These are phyloP conservation scores for Loxodonta africana DNA, from an alignment of 2,113 vertebrate species.

Conservation along the genomic window DNA sequence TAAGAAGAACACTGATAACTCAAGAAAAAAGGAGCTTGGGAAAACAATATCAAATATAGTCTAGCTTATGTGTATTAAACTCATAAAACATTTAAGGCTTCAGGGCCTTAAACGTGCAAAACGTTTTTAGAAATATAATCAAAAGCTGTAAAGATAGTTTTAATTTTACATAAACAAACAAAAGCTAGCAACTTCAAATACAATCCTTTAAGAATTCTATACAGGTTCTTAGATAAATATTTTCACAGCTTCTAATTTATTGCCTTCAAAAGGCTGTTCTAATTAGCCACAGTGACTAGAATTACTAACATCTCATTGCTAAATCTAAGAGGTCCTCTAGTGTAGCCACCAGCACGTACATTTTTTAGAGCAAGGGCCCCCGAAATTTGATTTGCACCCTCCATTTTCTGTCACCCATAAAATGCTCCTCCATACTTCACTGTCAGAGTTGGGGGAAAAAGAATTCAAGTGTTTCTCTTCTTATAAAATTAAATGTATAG, in stretches of 20 bases:
- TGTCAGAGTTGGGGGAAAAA: constrained; percentile 21
- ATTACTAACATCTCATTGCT: not conserved
- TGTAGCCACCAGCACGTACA: not conserved
- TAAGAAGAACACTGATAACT: constrained; percentile 64
- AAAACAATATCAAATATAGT: not conserved
- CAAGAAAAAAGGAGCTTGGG: constrained; percentile 15
- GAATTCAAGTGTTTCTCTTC: not conserved
- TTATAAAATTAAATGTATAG: not conserved
- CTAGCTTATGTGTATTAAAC: not conserved
- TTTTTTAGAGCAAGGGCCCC: not conserved
- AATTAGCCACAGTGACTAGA: constrained; percentile 17
- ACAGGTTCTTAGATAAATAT: constrained; percentile 36
- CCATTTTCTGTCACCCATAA: constrained; percentile 19
- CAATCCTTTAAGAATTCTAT: constrained; percentile 34
- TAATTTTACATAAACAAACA: not conserved
- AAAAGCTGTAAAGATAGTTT: constrained; percentile 51
- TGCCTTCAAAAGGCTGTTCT: constrained; percentile 12
- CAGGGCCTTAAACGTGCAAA: not conserved
- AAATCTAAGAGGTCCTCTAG: not conserved
- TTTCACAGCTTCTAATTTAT: constrained; percentile 23
- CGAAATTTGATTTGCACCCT: not conserved
- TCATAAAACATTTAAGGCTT: not conserved
- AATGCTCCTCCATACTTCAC: not conserved
- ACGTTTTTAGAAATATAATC: constrained; percentile 36
- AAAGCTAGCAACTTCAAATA: constrained; percentile 38